phyloP scores from a whole-genome alignment of 2,797 vertebrate genomes.

The Brachymystax lenok region DNA sequence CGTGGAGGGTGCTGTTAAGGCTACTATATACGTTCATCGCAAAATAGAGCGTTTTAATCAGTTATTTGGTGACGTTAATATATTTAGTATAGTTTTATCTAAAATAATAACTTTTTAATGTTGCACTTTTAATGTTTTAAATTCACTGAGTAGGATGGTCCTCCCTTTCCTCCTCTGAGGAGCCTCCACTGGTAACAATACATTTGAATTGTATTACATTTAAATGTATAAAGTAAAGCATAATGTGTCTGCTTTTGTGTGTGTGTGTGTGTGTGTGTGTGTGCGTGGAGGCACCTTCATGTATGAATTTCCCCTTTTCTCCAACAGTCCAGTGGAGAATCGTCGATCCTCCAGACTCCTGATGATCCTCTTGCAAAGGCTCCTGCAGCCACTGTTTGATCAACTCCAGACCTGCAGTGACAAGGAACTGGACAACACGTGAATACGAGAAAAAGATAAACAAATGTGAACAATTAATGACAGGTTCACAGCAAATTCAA shows the following conservation, averaged over 20 bases:
- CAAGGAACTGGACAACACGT: neutral
- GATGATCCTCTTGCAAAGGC: neutral
- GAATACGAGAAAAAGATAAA: neutral
- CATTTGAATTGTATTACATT: neutral
- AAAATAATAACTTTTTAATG: too few species aligned
- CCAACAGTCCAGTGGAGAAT: neutral
- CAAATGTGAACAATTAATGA: neutral
- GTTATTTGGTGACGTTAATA: too few species aligned
- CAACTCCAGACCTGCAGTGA: slow-evolving; percentile 5
- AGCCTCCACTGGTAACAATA: too few species aligned
- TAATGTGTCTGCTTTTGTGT: neutral
- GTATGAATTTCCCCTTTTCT: too few species aligned
- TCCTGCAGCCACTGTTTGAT: slow-evolving; percentile 8
- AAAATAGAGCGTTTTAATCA: too few species aligned
- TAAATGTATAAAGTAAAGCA: neutral
- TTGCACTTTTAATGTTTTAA: too few species aligned
- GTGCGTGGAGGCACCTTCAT: neutral
- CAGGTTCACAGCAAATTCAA: neutral
- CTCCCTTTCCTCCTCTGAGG: too few species aligned
- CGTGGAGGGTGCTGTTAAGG: too few species aligned
- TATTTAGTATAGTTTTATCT: too few species aligned
- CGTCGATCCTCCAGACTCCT: neutral
- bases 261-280: too few species aligned
- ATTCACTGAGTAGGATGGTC: too few species aligned
- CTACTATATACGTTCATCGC: too few species aligned